These are phyloP conservation scores for Drosophila pseudoobscura DNA, from an alignment of 1,140 invertebrate species.

Conservation along the genomic window DNA sequence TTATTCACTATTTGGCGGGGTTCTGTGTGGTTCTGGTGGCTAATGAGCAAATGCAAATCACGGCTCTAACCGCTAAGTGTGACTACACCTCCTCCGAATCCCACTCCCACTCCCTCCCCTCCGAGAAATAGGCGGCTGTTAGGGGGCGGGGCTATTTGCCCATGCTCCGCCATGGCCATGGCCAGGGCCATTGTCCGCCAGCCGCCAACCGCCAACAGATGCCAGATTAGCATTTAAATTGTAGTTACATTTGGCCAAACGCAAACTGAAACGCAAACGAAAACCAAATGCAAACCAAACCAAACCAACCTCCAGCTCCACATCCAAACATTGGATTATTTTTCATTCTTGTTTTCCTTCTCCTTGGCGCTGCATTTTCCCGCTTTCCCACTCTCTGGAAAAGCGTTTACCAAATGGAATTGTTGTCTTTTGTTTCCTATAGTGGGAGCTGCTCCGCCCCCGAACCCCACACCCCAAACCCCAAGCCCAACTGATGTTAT, in stretches of 20 bases:
- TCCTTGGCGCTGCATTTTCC: constrained; percentile 53
- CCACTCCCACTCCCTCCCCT: background rate
- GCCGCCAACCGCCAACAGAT: constrained; percentile 73
- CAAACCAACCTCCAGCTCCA: constrained; percentile 42
- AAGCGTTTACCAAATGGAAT: constrained; percentile 78
- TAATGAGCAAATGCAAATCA: constrained; percentile 62
- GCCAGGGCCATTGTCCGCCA: constrained; percentile 33
- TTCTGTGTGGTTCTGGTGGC: constrained; percentile 22
- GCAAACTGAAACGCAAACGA: constrained; percentile 38
- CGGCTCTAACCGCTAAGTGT: constrained; percentile 35
- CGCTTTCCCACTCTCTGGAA: constrained; percentile 38
- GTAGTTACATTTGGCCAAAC: constrained; percentile 76
- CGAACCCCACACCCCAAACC: background rate
- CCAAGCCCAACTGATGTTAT: constrained; percentile 61
- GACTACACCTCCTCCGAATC: constrained; percentile 1
- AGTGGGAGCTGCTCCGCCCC: constrained; percentile 51
- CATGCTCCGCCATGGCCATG: constrained; percentile 39
- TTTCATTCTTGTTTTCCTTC: constrained; percentile 61
- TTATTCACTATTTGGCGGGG: background rate
- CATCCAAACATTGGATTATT: constrained; percentile 63
- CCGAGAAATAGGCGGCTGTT: constrained; percentile 14
- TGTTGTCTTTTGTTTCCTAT: constrained; percentile 70
- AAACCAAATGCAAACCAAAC: constrained; percentile 37
- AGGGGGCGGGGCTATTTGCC: constrained; percentile 67
- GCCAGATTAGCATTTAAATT: constrained; percentile 81